Evolutionary conservation across 2,888 invertebrate species (phyloP), one percentile per base, ranked within the genome.

Genomic region (Seira musarum): DNA sequence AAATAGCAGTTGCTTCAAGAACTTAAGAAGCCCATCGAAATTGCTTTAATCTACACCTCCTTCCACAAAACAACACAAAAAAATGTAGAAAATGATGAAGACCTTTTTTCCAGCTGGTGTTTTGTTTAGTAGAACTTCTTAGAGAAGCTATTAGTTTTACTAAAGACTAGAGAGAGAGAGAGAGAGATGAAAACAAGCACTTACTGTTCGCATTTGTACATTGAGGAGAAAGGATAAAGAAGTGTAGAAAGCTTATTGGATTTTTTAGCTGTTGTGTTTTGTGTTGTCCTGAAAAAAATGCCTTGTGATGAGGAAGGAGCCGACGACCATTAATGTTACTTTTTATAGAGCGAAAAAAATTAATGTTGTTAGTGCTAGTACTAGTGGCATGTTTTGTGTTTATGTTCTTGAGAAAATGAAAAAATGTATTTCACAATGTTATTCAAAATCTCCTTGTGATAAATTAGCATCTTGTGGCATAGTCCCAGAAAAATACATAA

Each of bases 1-100:
- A 60, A 70, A 60, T 21, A 24, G 35, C n/a, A 35, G 53, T 35
- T 65, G 65, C 57, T 49, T 49, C 49, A 13, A 49, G 6, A n/a
- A 8, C 49, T 49, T 49, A 49, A 72, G 40, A 61, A 57, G 57
- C 49, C 49, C 49, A 49, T 49, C 49, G 49, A 49, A 75, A 46
- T 75, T 46, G 74, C 67, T 67, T 68, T 75, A 60, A 75, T 67
- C 40, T 75, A 61, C 68, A 67, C 72, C 19, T 67, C 35, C 35
- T 53, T 40, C 22, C 17, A 17, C 57, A 49, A 67, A 66, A 66
- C n/a, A 13, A 13, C 30, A 69, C 30, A 57, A 69, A 60, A 69
- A 60, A 49, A 40, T 40, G 53, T 68, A 24, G 53, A 5, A 53
- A 68, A 69, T 60, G 49, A 69, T 25, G 25, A 21, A 49, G 60